These are phyloP conservation scores for Esox niger DNA, from an alignment of 2,113 vertebrate genomes.

Conservation along the genomic window DNA sequence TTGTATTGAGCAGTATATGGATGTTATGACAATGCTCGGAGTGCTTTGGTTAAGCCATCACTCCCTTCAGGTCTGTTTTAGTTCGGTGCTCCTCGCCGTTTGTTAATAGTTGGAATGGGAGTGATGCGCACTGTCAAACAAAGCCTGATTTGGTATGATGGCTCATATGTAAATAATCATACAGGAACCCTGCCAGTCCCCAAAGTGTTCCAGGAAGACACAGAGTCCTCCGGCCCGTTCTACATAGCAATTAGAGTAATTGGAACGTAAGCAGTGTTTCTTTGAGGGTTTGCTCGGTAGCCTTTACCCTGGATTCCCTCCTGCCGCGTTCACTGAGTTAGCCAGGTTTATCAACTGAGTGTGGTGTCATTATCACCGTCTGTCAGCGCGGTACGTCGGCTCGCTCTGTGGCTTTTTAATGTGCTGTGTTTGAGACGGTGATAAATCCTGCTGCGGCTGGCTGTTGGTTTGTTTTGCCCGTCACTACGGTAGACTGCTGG, in stretches of 20 bases:
- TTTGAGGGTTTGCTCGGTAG: background rate
- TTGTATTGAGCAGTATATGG: constrained; percentile 1
- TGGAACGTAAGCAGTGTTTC: constrained; percentile 3
- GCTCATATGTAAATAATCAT: constrained; percentile 37
- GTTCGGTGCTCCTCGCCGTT: background rate
- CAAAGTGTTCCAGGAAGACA: background rate
- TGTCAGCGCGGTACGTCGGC: constrained; percentile 25
- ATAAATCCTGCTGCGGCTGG: constrained; percentile 22
- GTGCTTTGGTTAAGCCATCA: constrained; percentile 12
- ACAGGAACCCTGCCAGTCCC: constrained; percentile 10
- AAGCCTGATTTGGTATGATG: background rate
- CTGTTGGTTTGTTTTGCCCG: constrained; percentile 41
- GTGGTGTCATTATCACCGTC: constrained; percentile 32
- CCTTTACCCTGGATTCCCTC: background rate
- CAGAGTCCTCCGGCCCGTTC: background rate
- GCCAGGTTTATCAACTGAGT: constrained; percentile 16
- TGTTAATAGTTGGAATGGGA: constrained; percentile 5
- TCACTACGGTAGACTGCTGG: constrained; percentile 24
- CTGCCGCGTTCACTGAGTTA: background rate
- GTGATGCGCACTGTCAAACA: constrained; percentile 16
- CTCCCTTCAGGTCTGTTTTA: background rate
- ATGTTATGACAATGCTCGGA: background rate
- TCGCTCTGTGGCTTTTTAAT: constrained; percentile 19
- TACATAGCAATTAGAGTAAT: background rate
- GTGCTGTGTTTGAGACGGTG: constrained; percentile 12